phyloP scores from a whole-genome alignment of 2,113 vertebrate species.

The Cochlearius cochlearius region DNA sequence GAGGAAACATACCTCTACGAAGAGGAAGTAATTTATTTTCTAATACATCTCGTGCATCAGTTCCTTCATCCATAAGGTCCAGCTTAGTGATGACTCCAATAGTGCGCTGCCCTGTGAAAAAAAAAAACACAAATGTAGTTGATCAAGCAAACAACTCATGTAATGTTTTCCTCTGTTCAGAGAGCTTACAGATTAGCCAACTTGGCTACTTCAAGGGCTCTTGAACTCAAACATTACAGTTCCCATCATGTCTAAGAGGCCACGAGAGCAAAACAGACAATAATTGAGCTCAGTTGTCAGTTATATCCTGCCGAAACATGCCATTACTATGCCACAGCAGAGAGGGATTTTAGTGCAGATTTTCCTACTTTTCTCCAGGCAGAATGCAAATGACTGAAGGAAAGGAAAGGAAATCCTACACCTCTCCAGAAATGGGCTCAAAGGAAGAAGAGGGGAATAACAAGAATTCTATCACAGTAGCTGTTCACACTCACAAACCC shows the following conservation, averaged over 20 bases:
- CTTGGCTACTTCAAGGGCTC: not conserved
- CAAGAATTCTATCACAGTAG: not conserved
- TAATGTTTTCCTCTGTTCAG: not conserved
- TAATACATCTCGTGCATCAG: conserved; percentile 93
- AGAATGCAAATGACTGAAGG: not conserved
- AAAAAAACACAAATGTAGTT: not conserved
- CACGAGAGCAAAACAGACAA: not conserved
- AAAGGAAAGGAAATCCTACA: not conserved
- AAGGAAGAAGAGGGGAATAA: not conserved
- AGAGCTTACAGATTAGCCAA: not conserved
- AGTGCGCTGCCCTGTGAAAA: conserved; percentile 84
- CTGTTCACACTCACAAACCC: not conserved
- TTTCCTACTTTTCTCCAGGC: not conserved
- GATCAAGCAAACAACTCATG: not conserved
- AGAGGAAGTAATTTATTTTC: conserved; percentile 97
- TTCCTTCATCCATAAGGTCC: conserved; percentile 98
- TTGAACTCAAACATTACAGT: not conserved
- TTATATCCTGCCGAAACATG: not conserved
- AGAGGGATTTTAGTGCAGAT: not conserved
- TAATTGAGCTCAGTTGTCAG: not conserved
- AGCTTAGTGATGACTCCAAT: conserved; percentile 98
- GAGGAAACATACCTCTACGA: conserved; percentile 82
- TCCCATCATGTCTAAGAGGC: not conserved
- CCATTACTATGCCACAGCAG: not conserved
- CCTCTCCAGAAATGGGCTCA: not conserved